Conservation (phyloP, 2,888 invertebrate species). For the Mylabris sibirica region DNA sequence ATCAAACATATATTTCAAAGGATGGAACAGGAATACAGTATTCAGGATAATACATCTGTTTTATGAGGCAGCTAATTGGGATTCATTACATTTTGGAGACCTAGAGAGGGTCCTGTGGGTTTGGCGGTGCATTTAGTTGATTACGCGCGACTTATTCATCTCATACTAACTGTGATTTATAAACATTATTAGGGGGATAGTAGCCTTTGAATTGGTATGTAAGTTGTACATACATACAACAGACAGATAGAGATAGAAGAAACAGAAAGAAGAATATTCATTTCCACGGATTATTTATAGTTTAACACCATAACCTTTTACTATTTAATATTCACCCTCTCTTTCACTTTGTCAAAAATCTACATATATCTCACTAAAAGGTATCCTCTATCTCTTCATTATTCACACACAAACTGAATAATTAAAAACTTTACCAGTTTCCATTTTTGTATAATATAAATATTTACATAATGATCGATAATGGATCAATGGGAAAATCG, state of each 20-base stretch:
- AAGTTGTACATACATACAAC: constrained; percentile 13
- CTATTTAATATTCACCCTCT: constrained; percentile 30
- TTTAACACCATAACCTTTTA: constrained; percentile 23
- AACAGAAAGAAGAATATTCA: constrained; percentile 26
- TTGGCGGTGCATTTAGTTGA: constrained; percentile 52
- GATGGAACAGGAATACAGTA: background rate
- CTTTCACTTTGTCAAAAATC: constrained; percentile 11
- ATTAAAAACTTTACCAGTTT: constrained; percentile 22
- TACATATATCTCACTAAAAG: constrained; percentile 20
- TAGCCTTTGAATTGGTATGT: constrained; percentile 47
- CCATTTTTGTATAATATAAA: background rate
- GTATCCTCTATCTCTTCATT: constrained; percentile 14
- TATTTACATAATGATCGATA: background rate
- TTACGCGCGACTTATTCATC: constrained; percentile 55
- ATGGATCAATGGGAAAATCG: too few relatives aligned
- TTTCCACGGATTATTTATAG: constrained; percentile 34
- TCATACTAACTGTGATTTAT: constrained; percentile 56
- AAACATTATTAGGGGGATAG: constrained; percentile 50
- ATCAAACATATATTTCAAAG: background rate
- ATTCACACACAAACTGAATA: background rate
- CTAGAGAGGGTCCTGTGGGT: constrained; percentile 50
- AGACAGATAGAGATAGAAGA: background rate
- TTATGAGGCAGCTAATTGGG: constrained; percentile 57
- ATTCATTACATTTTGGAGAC: constrained; percentile 51
- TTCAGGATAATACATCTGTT: constrained; percentile 44